Percentiles rank a stretch among this genome's conserved stretches.
Conservation (phyloP, 2,888 invertebrate genomes). For the Litoditis marina region DNA sequence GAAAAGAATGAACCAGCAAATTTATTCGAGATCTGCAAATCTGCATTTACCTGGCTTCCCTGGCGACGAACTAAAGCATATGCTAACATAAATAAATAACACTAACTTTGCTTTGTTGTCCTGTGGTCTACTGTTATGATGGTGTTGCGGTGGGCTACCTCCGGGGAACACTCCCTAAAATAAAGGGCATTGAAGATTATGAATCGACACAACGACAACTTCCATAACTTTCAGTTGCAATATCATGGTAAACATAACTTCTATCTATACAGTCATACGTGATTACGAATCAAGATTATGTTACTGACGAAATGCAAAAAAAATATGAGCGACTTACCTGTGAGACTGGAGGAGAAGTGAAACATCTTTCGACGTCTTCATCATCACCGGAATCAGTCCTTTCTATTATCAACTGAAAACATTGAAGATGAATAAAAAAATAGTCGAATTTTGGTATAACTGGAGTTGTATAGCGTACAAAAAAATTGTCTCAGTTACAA, state of each 20-base stretch:
- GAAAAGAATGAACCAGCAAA: not conserved
- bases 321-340: constrained; percentile 2
- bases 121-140: constrained; percentile 32
- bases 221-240: too few species aligned
- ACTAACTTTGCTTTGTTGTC: constrained; percentile 36
- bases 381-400: constrained; percentile 41
- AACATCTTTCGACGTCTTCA: constrained; percentile 30
- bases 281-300: too few species aligned
- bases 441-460: not conserved
- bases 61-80: not conserved
- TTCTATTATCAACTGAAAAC: constrained; percentile 42
- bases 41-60: too few species aligned
- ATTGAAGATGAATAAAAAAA: not conserved
- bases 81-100: not conserved
- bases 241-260: too few species aligned
- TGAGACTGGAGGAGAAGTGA: constrained; percentile 6
- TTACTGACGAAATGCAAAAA: too few species aligned
- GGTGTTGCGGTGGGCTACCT: constrained; percentile 27
- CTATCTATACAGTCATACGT: too few species aligned
- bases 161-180: constrained; percentile 36
- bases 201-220: too few species aligned
- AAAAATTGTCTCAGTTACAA: too few species aligned
- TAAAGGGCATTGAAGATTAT: not conserved
- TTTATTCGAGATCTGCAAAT: too few species aligned
- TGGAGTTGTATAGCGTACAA: too few species aligned